phyloP scores from a whole-genome alignment of 2,113 vertebrate species.

The Tamias sibiricus region DNA sequence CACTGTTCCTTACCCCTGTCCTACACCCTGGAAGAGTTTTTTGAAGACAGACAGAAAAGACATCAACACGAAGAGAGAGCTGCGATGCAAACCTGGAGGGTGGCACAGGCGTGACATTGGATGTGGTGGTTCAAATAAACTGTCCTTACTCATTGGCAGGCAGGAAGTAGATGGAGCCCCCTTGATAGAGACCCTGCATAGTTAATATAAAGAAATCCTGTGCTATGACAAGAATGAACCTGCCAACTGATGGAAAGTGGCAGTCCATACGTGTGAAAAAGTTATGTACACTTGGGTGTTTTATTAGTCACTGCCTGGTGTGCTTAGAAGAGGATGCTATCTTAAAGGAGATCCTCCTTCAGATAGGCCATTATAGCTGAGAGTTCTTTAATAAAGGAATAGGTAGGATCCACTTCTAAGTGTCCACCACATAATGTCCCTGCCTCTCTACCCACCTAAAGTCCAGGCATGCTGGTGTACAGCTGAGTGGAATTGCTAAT shows the following conservation, averaged over 20 bases:
- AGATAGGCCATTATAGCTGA: neutral
- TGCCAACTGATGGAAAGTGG: neutral
- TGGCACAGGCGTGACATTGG: neutral
- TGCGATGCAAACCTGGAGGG: neutral
- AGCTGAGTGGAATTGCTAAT: neutral
- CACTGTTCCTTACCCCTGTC: neutral
- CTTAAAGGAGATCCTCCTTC: neutral
- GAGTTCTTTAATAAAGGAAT: neutral
- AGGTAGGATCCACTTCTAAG: neutral
- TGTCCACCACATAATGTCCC: too few species aligned
- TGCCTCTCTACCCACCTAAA: neutral
- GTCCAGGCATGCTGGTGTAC: too few species aligned
- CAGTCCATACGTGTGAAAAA: neutral
- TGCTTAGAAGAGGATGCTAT: neutral
- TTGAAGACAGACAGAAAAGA: neutral
- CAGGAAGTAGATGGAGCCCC: neutral
- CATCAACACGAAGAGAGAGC: neutral
- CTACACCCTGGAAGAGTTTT: neutral
- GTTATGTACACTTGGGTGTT: neutral
- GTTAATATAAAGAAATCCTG: neutral
- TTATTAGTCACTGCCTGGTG: neutral
- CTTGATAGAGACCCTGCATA: neutral
- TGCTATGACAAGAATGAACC: neutral
- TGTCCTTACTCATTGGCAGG: neutral
- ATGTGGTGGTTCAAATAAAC: neutral